Base-by-base conservation (phyloP, 2,888 invertebrate species). In the Drosophila infuscata region DNA sequence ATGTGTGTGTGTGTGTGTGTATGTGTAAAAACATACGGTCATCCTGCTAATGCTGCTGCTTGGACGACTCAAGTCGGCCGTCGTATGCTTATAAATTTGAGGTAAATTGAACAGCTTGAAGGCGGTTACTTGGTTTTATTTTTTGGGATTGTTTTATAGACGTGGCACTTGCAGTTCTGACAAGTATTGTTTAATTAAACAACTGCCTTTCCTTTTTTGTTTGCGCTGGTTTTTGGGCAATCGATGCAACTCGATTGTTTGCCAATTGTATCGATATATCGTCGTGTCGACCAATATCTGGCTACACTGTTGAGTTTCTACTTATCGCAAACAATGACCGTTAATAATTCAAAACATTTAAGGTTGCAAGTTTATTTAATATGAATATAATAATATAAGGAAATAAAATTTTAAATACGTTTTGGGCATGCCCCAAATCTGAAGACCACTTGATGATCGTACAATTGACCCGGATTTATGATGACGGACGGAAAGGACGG, bases 401-500 rank as follows among this genome's bases (percentile, higher is more conserved):
- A 46, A 8, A 25, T 25, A 15, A 15, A 32, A 43, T 59, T 12
- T 41, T 80, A 83, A 7, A 76, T 49, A 11, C 86, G 79, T 43
- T 88, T 87, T 11, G 88, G 87, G 51, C 87, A 87, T 32, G 87
- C 76, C 11, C 87, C 87, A 49, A 87, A 89, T 25, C 90, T 76
- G 15, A 79, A 88, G 6, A 88, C 89, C 25, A 88, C 82, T 52
- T 88, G 90, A 84, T 97, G 97, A 35, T 94, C 92, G 89, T 97
- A 97, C 2, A 94, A 94, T 83, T 96, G 94, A 3, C 96, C 96
- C 11, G 97, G 97, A 88, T 95, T 95, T 33, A 97, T 85, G 49
- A 97, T 94, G 1, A 95, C 94, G 63, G 95, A 95, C 0, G 97
- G 97, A 83, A 97, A 97, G 79, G 96, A 95, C 81, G 93, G 93